Conservation (phyloP, 2,113 vertebrate species). For the Cavia aperea region DNA sequence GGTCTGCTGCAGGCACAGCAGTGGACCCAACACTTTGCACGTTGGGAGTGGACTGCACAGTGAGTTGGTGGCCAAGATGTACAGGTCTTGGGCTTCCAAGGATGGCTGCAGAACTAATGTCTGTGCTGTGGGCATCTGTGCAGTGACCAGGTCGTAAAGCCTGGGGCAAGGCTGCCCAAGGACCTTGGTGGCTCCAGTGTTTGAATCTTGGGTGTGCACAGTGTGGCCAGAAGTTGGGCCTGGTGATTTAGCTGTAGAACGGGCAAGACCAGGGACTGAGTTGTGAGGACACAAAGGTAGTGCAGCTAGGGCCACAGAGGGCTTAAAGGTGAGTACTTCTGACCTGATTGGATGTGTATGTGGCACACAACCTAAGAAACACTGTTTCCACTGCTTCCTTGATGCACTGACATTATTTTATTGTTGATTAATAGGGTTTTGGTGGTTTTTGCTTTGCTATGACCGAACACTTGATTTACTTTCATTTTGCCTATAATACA, state of each 20-base stretch:
- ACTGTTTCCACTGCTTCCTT: no score
- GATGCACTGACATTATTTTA: not conserved
- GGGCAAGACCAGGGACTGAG: not conserved
- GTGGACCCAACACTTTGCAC: not conserved
- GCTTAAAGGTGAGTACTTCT: no score
- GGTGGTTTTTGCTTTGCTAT: not conserved
- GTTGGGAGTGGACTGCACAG: not conserved
- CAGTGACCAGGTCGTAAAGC: not conserved
- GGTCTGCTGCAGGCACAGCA: not conserved
- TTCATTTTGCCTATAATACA: not conserved
- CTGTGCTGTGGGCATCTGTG: not conserved
- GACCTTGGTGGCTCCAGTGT: not conserved
- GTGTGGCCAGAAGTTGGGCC: not conserved
- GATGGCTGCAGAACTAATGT: not conserved
- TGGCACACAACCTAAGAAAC: accelerated
- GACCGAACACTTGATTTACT: no score
- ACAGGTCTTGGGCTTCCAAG: not conserved
- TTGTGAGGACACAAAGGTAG: no score
- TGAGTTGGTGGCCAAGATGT: not conserved
- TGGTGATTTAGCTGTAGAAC: not conserved
- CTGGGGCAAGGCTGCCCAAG: no score
- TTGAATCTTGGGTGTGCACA: not conserved
- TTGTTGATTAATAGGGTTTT: no score
- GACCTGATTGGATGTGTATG: not conserved
- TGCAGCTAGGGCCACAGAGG: no score